Conservation (phyloP, 2,113 vertebrate species). For the Rhinoderma darwinii region DNA sequence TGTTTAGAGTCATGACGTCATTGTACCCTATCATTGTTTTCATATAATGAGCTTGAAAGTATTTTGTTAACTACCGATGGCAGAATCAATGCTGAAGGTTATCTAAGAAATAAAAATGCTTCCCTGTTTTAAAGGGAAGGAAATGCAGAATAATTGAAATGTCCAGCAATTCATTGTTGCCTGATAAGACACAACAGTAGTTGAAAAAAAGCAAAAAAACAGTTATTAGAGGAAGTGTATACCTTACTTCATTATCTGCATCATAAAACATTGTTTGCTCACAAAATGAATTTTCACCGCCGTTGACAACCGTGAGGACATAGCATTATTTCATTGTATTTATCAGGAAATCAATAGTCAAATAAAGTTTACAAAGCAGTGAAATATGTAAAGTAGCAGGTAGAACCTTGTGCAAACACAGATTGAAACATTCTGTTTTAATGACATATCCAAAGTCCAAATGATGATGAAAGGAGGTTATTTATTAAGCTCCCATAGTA, state of each 20-base stretch:
- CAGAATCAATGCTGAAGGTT: not conserved
- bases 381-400: constrained; percentile 35
- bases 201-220: constrained; percentile 13
- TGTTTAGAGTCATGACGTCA: not conserved
- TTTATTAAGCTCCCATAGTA: constrained; percentile 42
- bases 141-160: not conserved
- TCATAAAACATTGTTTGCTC: constrained; percentile 52
- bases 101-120: not conserved
- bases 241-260: constrained; percentile 37
- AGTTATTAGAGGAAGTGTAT: constrained; percentile 22
- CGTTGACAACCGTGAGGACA: constrained; percentile 25
- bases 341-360: constrained; percentile 52
- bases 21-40: not conserved
- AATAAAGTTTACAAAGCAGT: constrained; percentile 56
- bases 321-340: constrained; percentile 44
- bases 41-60: not conserved
- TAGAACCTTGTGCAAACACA: constrained; percentile 19
- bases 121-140: not conserved
- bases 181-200: constrained; percentile 9
- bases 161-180: not conserved
- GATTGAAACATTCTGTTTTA: constrained; percentile 30
- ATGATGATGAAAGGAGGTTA: constrained; percentile 41
- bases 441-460: constrained; percentile 50
- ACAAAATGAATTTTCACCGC: constrained; percentile 29
- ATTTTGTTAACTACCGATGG: not conserved